Conservation (phyloP, 2,888 invertebrate genomes). For the Nycteola revayana region DNA sequence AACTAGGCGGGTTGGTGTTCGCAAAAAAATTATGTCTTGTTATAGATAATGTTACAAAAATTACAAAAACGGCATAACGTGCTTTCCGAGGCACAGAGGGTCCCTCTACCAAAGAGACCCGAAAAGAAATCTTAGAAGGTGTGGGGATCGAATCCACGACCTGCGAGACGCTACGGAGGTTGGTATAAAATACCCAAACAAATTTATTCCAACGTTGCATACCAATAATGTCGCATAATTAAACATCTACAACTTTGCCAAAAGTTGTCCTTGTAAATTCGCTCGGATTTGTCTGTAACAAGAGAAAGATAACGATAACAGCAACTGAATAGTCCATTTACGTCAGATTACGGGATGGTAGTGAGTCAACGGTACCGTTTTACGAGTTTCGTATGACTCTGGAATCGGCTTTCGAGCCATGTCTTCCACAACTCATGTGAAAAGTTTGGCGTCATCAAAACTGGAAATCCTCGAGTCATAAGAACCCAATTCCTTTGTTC, state of each 20-base stretch:
- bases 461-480: conserved; percentile 48
- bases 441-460: conserved; percentile 68
- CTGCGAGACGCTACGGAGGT: too few species aligned
- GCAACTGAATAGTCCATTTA: conserved; percentile 65
- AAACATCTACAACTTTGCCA: conserved; percentile 49
- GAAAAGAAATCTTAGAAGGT: too few species aligned
- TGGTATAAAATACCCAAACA: too few species aligned
- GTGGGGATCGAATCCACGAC: too few species aligned
- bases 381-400: conserved; percentile 71
- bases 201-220: too few species aligned
- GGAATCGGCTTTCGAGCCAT: conserved; percentile 56
- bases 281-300: conserved; percentile 62
- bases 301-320: conserved; percentile 66
- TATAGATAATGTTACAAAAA: too few species aligned
- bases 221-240: too few species aligned
- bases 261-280: conserved; percentile 54
- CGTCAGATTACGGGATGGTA: conserved; percentile 54
- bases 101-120: too few species aligned
- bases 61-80: too few species aligned
- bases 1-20: too few species aligned
- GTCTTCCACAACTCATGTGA: conserved; percentile 64
- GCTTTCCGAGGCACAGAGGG: too few species aligned
- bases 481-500: conserved; percentile 33
- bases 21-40: too few species aligned
- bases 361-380: conserved; percentile 52